Base-by-base conservation (phyloP, 2,113 vertebrate species). In the Ammospiza caudacuta region DNA sequence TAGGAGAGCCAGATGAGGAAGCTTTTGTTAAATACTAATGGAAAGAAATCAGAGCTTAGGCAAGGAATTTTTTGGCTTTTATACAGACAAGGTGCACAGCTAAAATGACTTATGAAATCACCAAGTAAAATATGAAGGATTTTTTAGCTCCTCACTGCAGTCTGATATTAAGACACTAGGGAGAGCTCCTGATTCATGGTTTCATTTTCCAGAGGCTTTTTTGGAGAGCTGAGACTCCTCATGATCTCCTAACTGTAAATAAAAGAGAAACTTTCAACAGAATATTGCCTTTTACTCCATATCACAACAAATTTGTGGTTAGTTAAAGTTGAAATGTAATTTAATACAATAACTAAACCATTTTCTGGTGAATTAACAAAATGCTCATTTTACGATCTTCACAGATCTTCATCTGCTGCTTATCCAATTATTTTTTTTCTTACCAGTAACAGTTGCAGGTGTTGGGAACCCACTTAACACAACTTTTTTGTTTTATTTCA, bases 101-200 rank as follows among this genome's bases (percentile, higher is more conserved):
- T 33, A 13, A 91, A 41, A 46, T 46, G 6, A 31, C 61, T 92
- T 83, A 14, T 90, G 41, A 68, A 75, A 43, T 28, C 5, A 1
- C 9, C 5, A 33, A 29, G 29, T 21, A 3, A n/a, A 76, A 49
- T 10, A 8, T 6, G 23, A 69, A 63, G 54, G 19, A 9, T 23
- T 70, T 63, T 73, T 83, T 47, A 19, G 19, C 24, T 79, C 20
- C 15, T 90, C 28, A 1, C n/a, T 96, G 94, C 83, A 96, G 22
- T 89, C 14, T 93, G 64, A 22, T 16, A 43, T 52, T 57, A 35
- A 43, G 90, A 89, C 96, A 73, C 92, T 90, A 97, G 96, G 27
- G 79, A 2, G 95, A 92, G 94, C 96, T 96, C 95, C 55, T 73
- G 92, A 49, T 83, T 90, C 93, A 37, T 17, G 27, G 5, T 81